Base-by-base conservation (phyloP, 2,888 invertebrate genomes). In the Ommatoiulus sabulosus region DNA sequence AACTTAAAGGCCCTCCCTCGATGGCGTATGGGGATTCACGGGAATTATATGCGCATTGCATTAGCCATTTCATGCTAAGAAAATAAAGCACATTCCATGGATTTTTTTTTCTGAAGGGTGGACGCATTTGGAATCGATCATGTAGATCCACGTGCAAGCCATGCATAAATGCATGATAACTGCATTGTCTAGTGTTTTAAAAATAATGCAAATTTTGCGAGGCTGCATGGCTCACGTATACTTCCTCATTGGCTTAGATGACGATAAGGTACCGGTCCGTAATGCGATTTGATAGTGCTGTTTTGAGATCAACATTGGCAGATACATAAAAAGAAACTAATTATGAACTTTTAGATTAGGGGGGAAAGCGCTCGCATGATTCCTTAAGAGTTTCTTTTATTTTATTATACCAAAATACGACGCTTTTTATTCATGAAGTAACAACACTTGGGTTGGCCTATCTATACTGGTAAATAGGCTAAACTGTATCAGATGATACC, bases 1-100 rank as follows among this genome's bases (percentile, higher is more conserved):
- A 72, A 72, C 72, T 72, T 72, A 8, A 1, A 72, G 72, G 72
- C 72, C 72, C n/a, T 72, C 72, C 72, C 72, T 72, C 72, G 24
- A 72, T 24, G 24, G 72, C 24, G 72, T 24, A 63, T n/a, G n/a
- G 72, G 24, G 72, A 10, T 24, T 72, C 72, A 10, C 24, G 8
- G 2, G 24, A 72, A 72, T 72, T 72, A 72, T 72, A 24, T 72
- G 24, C 72, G 20, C 52, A 52, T 52, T 1, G 5, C 24, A 72
- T 72, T 72, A 24, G 24, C 72, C 72, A 72, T 72, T 72, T 8
- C 24, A 7, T 20, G 10, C 7, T n/a, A 72, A 72, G 72, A 72
- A 24, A 72, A 72, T 72, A 72, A 72, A 24, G 24, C 72, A 24
- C 72, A 72, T 72, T 72, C 72, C 72, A n/a, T 20, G 72, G n/a